Evolutionary conservation across 2,888 invertebrate genomes (phyloP), one percentile per base, ranked within the genome.

Genomic region (Peribatodes rhomboidaria): DNA sequence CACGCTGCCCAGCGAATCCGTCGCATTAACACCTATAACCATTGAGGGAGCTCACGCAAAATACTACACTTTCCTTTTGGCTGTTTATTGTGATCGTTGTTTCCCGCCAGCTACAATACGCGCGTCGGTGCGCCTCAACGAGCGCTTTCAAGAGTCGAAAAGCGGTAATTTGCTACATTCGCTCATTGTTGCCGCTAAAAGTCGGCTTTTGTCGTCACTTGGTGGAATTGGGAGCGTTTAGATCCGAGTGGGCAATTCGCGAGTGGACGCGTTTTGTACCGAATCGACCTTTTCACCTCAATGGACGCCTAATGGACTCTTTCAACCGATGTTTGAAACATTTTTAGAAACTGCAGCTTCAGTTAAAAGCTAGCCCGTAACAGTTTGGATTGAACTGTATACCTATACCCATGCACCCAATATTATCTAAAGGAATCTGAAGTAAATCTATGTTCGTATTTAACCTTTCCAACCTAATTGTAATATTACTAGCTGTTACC

Each of bases 71-170:
- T 90, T 92, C 87, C 88, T 89, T 91, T 91, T 89, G 86, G 90
- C 84, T 92, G 91, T 92, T 92, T 92, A 92, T 91, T 92, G 92
- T 92, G 85, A 87, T 84, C 90, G 88, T 88, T 92, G 91, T 92
- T 92, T 91, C 92, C 93, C 88, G 88, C 87, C 76, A 76, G 67
- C 83, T 80, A 91, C 90, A 91, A 90, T 86, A 86, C 76, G 85
- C 80, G 81, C 79, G 82, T 67, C 85, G 85, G 86, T 88, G 87
- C 92, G 91, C 83, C 83, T 81, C 87, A 87, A 78, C 87, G 88
- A 75, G 76, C 87, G 88, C 90, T 90, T 92, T 92, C 90, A 89
- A 91, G 90, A 82, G 87, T 84, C 88, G 82, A 89, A 90, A 89
- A 85, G 89, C 90, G 86, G 89, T 92, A 92, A 92, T 92, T 93